Conservation (phyloP, 2,113 vertebrate genomes). For the Columba janthina region DNA sequence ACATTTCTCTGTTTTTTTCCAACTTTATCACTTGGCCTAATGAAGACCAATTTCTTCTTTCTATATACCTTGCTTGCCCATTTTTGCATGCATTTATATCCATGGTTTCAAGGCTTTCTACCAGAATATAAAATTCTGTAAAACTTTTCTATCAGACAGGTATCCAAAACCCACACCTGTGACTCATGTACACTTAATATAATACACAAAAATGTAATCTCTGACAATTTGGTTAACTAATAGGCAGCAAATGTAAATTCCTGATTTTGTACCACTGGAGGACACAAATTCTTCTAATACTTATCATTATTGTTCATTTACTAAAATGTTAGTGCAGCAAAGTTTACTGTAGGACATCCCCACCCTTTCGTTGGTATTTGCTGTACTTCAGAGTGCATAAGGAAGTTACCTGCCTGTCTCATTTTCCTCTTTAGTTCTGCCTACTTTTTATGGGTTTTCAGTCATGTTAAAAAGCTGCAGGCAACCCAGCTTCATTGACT, state of each 20-base stretch:
- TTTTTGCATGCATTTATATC: neutral
- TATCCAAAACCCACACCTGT: rapidly evolving
- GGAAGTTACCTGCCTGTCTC: neutral
- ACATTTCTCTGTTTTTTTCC: neutral
- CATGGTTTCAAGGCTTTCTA: neutral
- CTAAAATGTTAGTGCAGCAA: neutral
- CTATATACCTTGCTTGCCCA: neutral
- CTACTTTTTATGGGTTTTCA: neutral
- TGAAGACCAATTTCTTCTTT: neutral
- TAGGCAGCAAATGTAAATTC: neutral
- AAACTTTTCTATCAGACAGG: neutral
- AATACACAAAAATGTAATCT: neutral
- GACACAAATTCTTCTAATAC: neutral
- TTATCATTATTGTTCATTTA: neutral
- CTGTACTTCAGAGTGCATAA: neutral
- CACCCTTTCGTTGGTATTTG: neutral
- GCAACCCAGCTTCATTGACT: neutral
- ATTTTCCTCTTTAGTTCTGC: neutral
- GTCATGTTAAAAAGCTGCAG: neutral
- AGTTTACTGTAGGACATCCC: neutral
- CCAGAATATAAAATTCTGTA: neutral
- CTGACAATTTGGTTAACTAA: neutral
- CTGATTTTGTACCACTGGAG: neutral
- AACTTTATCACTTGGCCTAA: neutral
- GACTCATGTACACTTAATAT: neutral